Evolutionary conservation across 2,888 invertebrate species (phyloP), one percentile per base, ranked within the genome.

Genomic region (Rhagophthalmus giganteus): DNA sequence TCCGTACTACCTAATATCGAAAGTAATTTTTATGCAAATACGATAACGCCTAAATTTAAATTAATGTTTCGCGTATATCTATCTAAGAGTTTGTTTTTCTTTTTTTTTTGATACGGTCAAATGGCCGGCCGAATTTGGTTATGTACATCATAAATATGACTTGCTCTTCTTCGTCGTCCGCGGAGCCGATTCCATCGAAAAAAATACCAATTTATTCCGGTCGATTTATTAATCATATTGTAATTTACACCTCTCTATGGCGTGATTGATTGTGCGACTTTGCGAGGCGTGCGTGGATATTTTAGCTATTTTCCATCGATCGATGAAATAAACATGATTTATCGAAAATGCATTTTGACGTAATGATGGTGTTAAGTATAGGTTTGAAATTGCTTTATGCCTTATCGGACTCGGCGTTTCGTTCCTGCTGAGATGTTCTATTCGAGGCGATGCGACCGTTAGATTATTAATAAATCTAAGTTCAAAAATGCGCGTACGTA

Each of bases 241-340:
- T 37, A 45, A 45, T 45, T 45, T 35, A 45, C 45, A 45, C 45
- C 45, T 45, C 34, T 44, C 45, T 35, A 45, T 45, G 37, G 37
- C 20, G 40, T 45, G 45, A 45, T 45, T 45, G 45, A 45, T 42
- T 41, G 40, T 41, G 9, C 20, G n/a, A n/a, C n/a, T n/a, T n/a
- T n/a, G n/a, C n/a, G n/a, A n/a, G n/a, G n/a, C n/a, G n/a, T n/a
- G n/a, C n/a, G n/a, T n/a, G n/a, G n/a, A n/a, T n/a, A n/a, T n/a
- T n/a, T n/a, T n/a, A n/a, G n/a, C n/a, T n/a, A n/a, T n/a, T n/a
- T n/a, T n/a, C n/a, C n/a, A n/a, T 28, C 27, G 40, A 48, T 48
- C 39, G 41, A 37, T 49, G 41, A 49, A 49, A 49, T 49, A 49
- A 41, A 27, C 35, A 34, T 49, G 49, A 49, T 49, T 49, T 49